A percentile compares a stretch with the other conserved stretches of the same genome.
These are phyloP conservation scores for Scaptomyza polygonia DNA, from an alignment of 2,888 invertebrate species.

Conservation along the genomic window DNA sequence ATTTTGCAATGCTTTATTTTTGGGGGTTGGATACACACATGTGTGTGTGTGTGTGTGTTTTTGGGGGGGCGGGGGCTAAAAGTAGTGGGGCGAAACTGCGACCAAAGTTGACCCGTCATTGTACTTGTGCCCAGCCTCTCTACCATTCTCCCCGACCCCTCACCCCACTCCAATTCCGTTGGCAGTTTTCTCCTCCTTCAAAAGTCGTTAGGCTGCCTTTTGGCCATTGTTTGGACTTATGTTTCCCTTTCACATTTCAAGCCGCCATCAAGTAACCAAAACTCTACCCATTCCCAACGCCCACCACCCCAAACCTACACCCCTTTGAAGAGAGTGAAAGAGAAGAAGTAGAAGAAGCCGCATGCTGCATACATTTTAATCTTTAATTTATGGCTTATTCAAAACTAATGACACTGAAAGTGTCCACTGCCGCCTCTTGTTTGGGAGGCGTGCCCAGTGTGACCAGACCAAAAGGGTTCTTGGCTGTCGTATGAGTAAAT, in stretches of 20 bases:
- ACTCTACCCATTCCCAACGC: not conserved
- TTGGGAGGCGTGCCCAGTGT: not conserved
- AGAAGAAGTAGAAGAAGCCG: conserved; percentile 19
- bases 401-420: conserved; percentile 78
- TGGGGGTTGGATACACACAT: conserved; percentile 58
- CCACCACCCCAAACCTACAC: not conserved
- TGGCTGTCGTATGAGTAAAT: too few species aligned
- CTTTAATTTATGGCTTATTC: conserved; percentile 80
- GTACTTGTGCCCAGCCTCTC: conserved; percentile 28
- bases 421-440: conserved; percentile 10
- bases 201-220: conserved; percentile 65
- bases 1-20: conserved; percentile 69
- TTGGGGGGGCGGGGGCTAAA: conserved; percentile 4
- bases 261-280: conserved; percentile 23
- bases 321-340: conserved; percentile 2
- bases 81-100: conserved; percentile 7
- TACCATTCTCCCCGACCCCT: not conserved
- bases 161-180: not conserved
- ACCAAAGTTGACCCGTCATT: conserved; percentile 56
- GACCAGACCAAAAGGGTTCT: not conserved
- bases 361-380: conserved; percentile 71
- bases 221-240: conserved; percentile 73
- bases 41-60: conserved; percentile 14
- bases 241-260: conserved; percentile 61
- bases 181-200: conserved; percentile 13